A percentile compares a stretch with the other conserved stretches of the same genome.
Conservation (phyloP, 2,113 vertebrate species). For the Emberiza fucata region DNA sequence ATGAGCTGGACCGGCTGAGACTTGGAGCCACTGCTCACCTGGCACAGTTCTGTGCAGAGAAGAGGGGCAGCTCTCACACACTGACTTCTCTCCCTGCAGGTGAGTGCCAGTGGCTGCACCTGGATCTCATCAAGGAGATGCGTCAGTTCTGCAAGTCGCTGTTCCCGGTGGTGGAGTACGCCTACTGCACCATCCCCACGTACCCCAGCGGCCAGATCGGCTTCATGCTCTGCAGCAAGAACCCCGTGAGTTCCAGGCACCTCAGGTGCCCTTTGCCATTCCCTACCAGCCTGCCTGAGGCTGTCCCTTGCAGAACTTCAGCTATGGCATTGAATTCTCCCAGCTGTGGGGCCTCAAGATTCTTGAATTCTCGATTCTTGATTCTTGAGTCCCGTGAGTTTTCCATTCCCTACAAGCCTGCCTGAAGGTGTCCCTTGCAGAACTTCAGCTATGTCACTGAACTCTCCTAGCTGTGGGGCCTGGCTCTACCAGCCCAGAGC, state of each 20-base stretch:
- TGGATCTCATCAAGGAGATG: constrained; percentile 98
- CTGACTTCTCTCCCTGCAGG: constrained; percentile 65
- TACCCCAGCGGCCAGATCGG: constrained; percentile 98
- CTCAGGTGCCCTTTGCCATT: not conserved
- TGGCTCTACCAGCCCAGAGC: not conserved
- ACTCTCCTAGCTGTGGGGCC: not conserved
- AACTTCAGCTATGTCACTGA: not conserved
- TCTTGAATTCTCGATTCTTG: too few relatives aligned
- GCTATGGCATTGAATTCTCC: not conserved
- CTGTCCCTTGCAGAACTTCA: not conserved
- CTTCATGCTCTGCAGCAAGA: constrained; percentile 99
- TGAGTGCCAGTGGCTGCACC: constrained; percentile 98
- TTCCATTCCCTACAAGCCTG: not conserved
- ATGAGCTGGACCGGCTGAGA: not conserved
- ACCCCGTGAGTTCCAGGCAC: constrained; percentile 78
- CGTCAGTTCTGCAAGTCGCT: constrained; percentile 92
- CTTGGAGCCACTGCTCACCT: not conserved
- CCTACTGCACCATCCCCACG: constrained; percentile 95
- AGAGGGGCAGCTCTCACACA: constrained; percentile 16
- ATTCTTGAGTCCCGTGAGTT: constrained; percentile 79
- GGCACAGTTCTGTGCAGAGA: not conserved
- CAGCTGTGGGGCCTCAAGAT: not conserved
- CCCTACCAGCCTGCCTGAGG: not conserved
- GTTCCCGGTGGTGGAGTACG: constrained; percentile 93
- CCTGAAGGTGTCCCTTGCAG: not conserved